These are phyloP conservation scores for Pipra filicauda DNA, from an alignment of 2,113 vertebrate species.

Conservation along the genomic window DNA sequence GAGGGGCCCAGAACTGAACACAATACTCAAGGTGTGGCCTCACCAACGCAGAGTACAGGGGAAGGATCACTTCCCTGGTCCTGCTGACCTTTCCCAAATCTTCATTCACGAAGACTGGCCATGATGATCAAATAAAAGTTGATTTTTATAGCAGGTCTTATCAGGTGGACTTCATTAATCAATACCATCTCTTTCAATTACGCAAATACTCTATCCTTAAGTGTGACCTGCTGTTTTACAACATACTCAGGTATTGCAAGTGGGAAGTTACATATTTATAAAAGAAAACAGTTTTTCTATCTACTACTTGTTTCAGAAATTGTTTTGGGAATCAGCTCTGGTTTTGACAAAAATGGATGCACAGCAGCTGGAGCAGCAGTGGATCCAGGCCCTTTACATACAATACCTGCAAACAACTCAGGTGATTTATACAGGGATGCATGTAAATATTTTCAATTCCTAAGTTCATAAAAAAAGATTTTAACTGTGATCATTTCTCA, in stretches of 20 bases:
- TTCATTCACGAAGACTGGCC: no score
- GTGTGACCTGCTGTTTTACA: not conserved
- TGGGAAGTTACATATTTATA: not conserved
- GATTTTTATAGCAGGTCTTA: not conserved
- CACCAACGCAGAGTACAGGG: no score
- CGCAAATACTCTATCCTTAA: not conserved
- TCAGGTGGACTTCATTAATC: not conserved
- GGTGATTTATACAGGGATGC: not conserved
- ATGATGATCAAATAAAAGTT: not conserved
- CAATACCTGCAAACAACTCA: not conserved
- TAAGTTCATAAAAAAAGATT: not conserved
- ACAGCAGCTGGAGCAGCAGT: not conserved
- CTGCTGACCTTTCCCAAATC: no score
- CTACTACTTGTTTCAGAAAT: not conserved
- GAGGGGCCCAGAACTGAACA: no score
- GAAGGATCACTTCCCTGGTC: no score
- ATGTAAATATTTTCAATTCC: not conserved
- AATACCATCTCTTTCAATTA: not conserved
- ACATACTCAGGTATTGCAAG: not conserved
- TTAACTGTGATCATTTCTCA: not conserved
- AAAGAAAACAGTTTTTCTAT: not conserved
- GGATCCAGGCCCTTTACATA: not conserved
- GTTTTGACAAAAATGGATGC: not conserved
- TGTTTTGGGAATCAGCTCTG: not conserved
- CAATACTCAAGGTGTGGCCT: no score